Conservation (phyloP, 2,888 invertebrate species). For the Resseliella maxima region DNA sequence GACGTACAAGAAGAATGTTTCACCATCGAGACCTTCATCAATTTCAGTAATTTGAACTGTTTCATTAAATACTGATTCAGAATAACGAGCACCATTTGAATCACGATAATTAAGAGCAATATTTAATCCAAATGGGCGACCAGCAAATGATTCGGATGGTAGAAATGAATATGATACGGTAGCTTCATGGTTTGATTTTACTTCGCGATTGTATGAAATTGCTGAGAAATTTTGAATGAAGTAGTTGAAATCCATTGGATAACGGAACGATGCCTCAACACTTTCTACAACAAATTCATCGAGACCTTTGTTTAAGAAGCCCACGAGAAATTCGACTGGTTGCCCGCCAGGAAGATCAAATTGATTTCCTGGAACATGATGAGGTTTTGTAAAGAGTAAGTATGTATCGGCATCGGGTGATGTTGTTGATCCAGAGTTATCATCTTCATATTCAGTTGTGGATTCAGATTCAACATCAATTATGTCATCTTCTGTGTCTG, state of each 20-base stretch:
- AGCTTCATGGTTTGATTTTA: conserved; percentile 91
- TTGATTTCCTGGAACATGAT: conserved; percentile 72
- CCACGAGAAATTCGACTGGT: conserved; percentile 94
- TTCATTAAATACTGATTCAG: conserved; percentile 96
- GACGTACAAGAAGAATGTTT: conserved; percentile 98
- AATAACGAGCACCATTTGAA: conserved; percentile 72
- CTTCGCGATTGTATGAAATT: conserved; percentile 85
- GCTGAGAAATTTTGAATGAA: conserved; percentile 98
- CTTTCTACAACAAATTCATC: conserved; percentile 92
- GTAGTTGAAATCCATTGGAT: conserved; percentile 98
- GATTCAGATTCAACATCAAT: conserved; percentile 73
- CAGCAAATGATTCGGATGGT: conserved; percentile 96
- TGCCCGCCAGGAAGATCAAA: conserved; percentile 83
- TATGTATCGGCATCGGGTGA: conserved; percentile 93
- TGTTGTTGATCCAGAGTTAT: conserved; percentile 73
- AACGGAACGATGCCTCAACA: conserved; percentile 97
- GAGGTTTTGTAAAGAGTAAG: conserved; percentile 87
- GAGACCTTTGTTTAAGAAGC: conserved; percentile 94
- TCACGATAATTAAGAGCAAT: conserved; percentile 93
- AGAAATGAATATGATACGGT: conserved; percentile 95
- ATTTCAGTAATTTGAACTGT: conserved; percentile 96
- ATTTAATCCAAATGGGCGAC: conserved; percentile 95
- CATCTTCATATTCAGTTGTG: conserved; percentile 61
- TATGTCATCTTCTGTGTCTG: conserved; percentile 18
- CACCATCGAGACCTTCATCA: conserved; percentile 96